Evolutionary conservation across 2,113 vertebrate species (phyloP).

Genomic region (Hippocampus abdominalis): DNA sequence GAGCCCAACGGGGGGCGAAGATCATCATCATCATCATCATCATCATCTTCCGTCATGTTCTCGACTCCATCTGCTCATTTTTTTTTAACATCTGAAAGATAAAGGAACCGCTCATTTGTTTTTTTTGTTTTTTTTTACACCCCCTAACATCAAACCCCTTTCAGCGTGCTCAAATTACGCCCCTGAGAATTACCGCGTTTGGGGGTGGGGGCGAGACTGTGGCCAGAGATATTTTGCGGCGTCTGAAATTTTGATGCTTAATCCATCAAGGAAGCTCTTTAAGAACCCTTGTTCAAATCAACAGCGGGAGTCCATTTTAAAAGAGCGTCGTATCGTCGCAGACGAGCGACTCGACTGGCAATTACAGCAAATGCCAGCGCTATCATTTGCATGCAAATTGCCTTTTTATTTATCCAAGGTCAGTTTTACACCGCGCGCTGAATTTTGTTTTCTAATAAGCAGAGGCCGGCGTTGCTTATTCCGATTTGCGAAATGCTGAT

Average conservation of each 20-base stretch:
- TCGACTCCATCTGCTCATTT: not conserved
- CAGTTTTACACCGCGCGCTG: constrained; percentile 34
- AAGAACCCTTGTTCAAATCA: constrained; percentile 4
- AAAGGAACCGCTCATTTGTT: constrained; percentile 20
- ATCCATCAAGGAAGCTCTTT: constrained; percentile 5
- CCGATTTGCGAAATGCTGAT: constrained; percentile 5
- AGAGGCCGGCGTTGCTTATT: constrained; percentile 17
- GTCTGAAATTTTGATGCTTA: not conserved
- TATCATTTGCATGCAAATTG: constrained; percentile 69
- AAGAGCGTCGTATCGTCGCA: constrained; percentile 32
- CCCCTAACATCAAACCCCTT: constrained; percentile 38
- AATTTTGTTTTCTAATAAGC: constrained; percentile 28
- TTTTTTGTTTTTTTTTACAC: constrained; percentile 1
- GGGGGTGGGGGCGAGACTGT: constrained; percentile 13
- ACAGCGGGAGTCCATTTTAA: constrained; percentile 13
- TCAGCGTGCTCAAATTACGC: constrained; percentile 34
- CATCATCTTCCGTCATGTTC: constrained; percentile 2
- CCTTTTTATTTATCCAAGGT: constrained; percentile 48
- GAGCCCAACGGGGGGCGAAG: not conserved
- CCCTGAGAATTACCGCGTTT: constrained; percentile 4
- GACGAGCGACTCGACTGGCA: constrained; percentile 42
- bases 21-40: constrained; percentile 3
- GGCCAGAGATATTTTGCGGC: constrained; percentile 42
- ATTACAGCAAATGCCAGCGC: constrained; percentile 55
- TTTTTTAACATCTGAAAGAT: constrained; percentile 30